A percentile compares a stretch with the other conserved stretches of the same genome.
Conservation (phyloP, 2,113 vertebrate species). For the Ceyx cyanopectus region DNA sequence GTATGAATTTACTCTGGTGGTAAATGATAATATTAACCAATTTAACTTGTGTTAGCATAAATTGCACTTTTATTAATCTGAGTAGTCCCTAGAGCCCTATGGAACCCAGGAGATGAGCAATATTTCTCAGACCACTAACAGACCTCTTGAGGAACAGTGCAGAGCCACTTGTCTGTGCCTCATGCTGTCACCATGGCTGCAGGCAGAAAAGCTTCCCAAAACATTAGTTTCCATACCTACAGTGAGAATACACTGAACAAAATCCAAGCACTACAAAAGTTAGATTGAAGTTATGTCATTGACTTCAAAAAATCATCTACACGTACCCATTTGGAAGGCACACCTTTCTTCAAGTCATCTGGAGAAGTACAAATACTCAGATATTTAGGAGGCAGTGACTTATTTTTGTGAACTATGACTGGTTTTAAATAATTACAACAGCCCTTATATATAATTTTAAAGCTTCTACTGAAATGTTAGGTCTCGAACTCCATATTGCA, state of each 20-base stretch:
- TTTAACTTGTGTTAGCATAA: background rate
- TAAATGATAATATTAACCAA: background rate
- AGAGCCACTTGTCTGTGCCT: background rate
- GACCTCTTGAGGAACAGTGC: background rate
- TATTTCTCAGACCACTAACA: rapidly evolving
- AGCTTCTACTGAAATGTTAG: background rate
- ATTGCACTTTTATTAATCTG: background rate
- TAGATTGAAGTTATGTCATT: background rate
- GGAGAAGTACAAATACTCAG: slow-evolving; percentile 6
- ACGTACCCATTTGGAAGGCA: background rate
- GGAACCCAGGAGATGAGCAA: background rate
- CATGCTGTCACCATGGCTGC: background rate
- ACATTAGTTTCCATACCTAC: background rate
- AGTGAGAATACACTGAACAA: background rate
- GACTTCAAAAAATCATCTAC: background rate
- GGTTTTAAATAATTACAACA: background rate
- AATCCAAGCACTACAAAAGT: background rate
- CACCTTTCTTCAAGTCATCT: background rate
- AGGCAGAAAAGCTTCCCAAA: background rate
- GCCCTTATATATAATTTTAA: background rate
- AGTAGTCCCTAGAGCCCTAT: background rate
- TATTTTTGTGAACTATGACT: background rate
- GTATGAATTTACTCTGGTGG: background rate
- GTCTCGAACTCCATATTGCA: background rate
- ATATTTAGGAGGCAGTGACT: background rate